Base-by-base conservation (phyloP, 2,797 vertebrate species). In the Urocyon cinereoargenteus region DNA sequence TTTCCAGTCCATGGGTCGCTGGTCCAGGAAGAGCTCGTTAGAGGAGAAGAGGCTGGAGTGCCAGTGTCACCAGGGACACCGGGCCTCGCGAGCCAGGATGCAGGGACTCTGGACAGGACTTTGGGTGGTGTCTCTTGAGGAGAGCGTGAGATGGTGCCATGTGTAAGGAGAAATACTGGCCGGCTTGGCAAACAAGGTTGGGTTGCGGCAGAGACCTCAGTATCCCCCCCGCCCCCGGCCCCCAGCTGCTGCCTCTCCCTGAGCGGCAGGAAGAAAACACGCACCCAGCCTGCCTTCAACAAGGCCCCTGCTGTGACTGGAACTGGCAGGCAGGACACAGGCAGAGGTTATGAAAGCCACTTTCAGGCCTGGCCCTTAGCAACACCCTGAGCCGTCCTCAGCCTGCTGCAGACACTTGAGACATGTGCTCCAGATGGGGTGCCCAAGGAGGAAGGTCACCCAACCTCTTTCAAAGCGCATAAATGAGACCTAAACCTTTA, bases 301-400 rank as follows among this genome's bases (percentile, higher is more conserved):
- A 13, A 82, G 66, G 53, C 53, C 2, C 0, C 55, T 6, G 3
- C 28, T 45, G 11, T 14, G 40, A 6, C 14, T 19, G 10, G 26
- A 10, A 36, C 40, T 0, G 6, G 28, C 36, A 1, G 22, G 14
- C 0, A 3, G 36, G 28, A 19, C 49, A 14, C 13, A 5, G 5
- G 45, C 0, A 15, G 64, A 62, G 11, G 51, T 40, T 21, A 24
- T 3, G 64, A 36, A 13, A 82, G 26, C 26, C 70, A 5, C 49
- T 40, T 78, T 68, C 51, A 84, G 22, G 31, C 36, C 59, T 68
- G 36, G 40, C 36, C 70, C 66, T 34, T 21, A 19, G 22, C 45
- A 64, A 40, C 55, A 62, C 36, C 66, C 57, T 6, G 72, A 45
- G 55, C 24, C 16, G 12, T 26, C 34, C 11, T 36, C 83, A 21